Conservation (phyloP, 1,140 invertebrate species). For the Portunus trituberculatus region DNA sequence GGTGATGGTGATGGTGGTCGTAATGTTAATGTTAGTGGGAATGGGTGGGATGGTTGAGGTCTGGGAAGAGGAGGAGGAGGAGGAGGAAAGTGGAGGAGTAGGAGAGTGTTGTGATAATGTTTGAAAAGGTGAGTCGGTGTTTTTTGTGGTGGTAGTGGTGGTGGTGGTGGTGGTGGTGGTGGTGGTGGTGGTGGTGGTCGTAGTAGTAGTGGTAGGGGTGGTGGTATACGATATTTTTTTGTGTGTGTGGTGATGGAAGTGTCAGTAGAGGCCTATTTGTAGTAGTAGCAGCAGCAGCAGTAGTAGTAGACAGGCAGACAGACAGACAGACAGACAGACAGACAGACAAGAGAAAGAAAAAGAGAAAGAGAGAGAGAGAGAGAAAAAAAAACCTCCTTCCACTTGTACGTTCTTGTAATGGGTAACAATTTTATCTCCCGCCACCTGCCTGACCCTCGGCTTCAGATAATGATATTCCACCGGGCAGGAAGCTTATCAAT, state of each 20-base stretch:
- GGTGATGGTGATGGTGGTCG: not conserved
- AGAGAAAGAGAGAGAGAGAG: not conserved
- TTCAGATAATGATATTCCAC: no score
- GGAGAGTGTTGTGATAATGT: constrained; percentile 5
- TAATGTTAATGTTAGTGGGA: not conserved
- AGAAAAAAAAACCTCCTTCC: no score
- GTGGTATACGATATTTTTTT: no score
- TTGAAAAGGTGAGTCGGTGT: constrained; percentile 16
- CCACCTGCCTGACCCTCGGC: no score
- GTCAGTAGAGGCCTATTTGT: not conserved
- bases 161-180: not conserved
- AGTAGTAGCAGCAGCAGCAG: not conserved
- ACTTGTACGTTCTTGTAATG: no score
- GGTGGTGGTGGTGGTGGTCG: not conserved
- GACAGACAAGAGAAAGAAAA: no score
- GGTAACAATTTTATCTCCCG: no score
- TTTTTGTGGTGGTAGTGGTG: not conserved
- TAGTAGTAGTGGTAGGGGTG: not conserved
- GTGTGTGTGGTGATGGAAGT: not conserved
- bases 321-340: no score
- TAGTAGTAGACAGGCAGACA: not conserved
- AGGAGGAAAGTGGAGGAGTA: not conserved
- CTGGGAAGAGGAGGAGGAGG: not conserved
- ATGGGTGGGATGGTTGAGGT: not conserved
- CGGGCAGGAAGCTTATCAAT: no score